Base-by-base conservation (phyloP, 1,140 invertebrate genomes). In the Apis cerana region DNA sequence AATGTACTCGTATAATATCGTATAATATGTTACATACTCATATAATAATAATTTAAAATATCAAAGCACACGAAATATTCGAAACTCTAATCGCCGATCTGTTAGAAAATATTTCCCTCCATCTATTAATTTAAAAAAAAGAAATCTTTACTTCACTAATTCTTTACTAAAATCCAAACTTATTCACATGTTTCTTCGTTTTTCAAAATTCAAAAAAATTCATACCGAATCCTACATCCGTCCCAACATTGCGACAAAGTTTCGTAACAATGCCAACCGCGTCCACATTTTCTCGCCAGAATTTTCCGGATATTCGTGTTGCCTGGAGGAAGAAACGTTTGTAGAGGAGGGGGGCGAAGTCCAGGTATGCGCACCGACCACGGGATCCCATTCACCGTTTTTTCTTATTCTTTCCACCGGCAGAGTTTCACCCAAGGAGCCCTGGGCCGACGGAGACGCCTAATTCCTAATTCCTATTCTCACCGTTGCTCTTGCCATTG, bases 401-500 rank as follows among this genome's bases (percentile, higher is more conserved):
- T 87, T 91, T 90, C 85, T 90, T 85, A 85, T 90, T 89, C 85
- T 82, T 89, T 85, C 86, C 67, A 83, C 75, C 74, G 83, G 75
- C 77, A 7, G 56, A 87, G 82, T 82, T 86, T 88, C 86, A 89
- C 88, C 62, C 8, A 27, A 82, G 82, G 88, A 88, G 84, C 19
- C 19, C 56, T 15, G n/a, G 50, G 17, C 54, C 43, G 58, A 64
- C 54, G 15, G 21, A 91, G 90, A 92, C 90, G 88, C 91, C 90
- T 93, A 92, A 91, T 92, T 91, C 90, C 88, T 88, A 91, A 90
- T 92, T 91, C 86, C 89, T 88, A 92, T 92, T 91, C 91, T 91
- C 88, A 80, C 80, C 80, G 86, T 74, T 77, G 71, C 19, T 33
- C 52, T 59, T 13, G 64, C 84, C 65, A 62, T 78, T 87, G 70